phyloP scores from a whole-genome alignment of 35 echinoderm and acorn worm genomes.

The Patiria miniata region DNA sequence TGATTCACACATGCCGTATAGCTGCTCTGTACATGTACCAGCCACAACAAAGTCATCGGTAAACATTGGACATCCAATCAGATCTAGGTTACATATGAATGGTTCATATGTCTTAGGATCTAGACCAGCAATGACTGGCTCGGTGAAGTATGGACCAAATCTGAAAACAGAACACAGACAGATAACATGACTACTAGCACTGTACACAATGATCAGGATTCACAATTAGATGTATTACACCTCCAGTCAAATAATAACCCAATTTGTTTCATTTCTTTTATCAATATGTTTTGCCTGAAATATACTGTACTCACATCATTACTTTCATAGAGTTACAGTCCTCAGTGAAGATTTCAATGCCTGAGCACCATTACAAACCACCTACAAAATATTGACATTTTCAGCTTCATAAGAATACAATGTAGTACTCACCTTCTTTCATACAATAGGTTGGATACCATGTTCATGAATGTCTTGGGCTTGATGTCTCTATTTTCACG shows the following conservation, averaged over 20 bases:
- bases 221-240: too few relatives aligned
- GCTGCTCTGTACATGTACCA: constrained; percentile 95
- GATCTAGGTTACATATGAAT: constrained; percentile 95
- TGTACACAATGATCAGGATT: too few relatives aligned
- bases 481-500: constrained; percentile 94
- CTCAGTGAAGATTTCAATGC: too few relatives aligned
- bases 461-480: constrained; percentile 98
- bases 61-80: constrained; percentile 96
- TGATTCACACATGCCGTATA: constrained; percentile 99
- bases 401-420: too few relatives aligned
- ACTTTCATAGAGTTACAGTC: too few relatives aligned
- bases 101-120: constrained; percentile 90
- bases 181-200: neutral
- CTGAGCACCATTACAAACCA: too few relatives aligned
- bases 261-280: too few relatives aligned
- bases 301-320: too few relatives aligned
- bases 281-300: too few relatives aligned
- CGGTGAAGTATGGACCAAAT: constrained; percentile 98
- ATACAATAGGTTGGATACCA: constrained; percentile 98
- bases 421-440: constrained; percentile 98
- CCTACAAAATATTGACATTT: too few relatives aligned
- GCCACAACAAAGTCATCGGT: constrained; percentile 98
- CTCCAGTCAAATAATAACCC: too few relatives aligned
- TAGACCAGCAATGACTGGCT: constrained; percentile 96
- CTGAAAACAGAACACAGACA: constrained; percentile 35